A percentile compares a stretch with the other conserved stretches of the same genome.
Conservation (phyloP, 2,797 vertebrate species). For the Hapalemur alaotrensis region DNA sequence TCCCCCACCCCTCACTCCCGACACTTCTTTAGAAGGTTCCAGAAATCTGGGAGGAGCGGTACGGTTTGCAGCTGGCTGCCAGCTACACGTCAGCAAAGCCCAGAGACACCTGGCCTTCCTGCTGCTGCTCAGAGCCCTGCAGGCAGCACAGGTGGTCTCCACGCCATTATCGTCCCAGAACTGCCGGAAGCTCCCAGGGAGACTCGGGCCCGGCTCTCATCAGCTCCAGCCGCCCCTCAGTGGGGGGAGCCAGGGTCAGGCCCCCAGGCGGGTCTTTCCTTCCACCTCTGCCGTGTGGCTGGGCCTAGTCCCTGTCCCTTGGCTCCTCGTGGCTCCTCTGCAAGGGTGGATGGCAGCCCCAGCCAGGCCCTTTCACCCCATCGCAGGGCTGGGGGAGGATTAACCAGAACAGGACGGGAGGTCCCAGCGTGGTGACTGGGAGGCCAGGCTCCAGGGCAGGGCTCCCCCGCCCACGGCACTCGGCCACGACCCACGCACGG, state of each 20-base stretch:
- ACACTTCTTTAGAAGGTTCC: neutral
- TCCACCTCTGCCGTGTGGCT: accelerated
- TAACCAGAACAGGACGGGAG: accelerated
- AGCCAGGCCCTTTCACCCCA: too few species aligned
- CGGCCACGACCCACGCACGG: neutral
- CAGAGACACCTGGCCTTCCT: accelerated
- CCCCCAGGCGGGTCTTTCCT: accelerated
- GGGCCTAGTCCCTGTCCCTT: neutral
- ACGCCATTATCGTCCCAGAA: neutral
- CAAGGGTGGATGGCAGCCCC: neutral
- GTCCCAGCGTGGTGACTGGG: accelerated
- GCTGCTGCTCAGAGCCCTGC: accelerated
- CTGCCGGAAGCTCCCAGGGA: too few species aligned
- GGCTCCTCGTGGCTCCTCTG: neutral
- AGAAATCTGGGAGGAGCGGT: neutral
- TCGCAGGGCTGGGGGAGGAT: neutral
- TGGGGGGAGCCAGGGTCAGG: neutral
- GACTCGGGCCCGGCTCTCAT: too few species aligned
- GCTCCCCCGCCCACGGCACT: too few species aligned
- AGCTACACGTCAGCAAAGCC: neutral
- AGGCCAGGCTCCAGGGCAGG: neutral
- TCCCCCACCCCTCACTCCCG: neutral
- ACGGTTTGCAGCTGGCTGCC: neutral
- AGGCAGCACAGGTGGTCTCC: accelerated
- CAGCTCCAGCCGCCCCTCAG: neutral